A percentile compares a stretch with the other conserved stretches of the same genome.
Conservation (phyloP, 2,797 vertebrate species). For the Amphiprion clarkii region DNA sequence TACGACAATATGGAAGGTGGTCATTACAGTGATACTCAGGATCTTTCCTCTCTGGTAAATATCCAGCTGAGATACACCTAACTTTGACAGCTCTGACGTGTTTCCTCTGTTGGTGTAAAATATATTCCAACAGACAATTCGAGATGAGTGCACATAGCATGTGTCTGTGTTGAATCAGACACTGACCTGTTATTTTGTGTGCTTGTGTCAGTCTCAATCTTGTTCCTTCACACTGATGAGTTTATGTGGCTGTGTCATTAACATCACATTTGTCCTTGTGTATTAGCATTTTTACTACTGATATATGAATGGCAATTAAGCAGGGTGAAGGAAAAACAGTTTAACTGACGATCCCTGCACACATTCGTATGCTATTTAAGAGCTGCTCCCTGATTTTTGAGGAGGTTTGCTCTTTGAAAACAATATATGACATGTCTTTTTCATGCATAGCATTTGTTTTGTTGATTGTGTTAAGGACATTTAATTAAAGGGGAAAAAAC, state of each 20-base stretch:
- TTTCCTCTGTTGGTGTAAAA: conserved; percentile 39
- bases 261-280: conserved; percentile 70
- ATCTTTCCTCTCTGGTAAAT: conserved; percentile 27
- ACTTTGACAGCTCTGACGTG: conserved; percentile 31
- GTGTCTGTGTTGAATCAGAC: conserved; percentile 54
- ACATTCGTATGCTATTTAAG: conserved; percentile 39
- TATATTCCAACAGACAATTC: conserved; percentile 32
- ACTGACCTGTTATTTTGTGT: conserved; percentile 52
- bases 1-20: conserved; percentile 34
- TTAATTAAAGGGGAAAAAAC: neutral
- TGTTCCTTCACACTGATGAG: conserved; percentile 49
- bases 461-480: conserved; percentile 6
- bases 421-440: conserved; percentile 22
- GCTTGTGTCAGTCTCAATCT: conserved; percentile 45
- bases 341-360: conserved; percentile 46
- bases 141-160: conserved; percentile 3
- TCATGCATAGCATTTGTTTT: neutral
- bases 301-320: conserved; percentile 76
- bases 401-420: conserved; percentile 19
- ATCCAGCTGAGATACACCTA: conserved; percentile 18
- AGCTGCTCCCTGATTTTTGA: conserved; percentile 17
- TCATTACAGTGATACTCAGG: conserved; percentile 23
- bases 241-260: conserved; percentile 75
- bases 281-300: conserved; percentile 66
- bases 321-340: conserved; percentile 39